These are phyloP conservation scores for Campylomormyrus numenius DNA, from an alignment of 2,113 vertebrate species.

Conservation along the genomic window DNA sequence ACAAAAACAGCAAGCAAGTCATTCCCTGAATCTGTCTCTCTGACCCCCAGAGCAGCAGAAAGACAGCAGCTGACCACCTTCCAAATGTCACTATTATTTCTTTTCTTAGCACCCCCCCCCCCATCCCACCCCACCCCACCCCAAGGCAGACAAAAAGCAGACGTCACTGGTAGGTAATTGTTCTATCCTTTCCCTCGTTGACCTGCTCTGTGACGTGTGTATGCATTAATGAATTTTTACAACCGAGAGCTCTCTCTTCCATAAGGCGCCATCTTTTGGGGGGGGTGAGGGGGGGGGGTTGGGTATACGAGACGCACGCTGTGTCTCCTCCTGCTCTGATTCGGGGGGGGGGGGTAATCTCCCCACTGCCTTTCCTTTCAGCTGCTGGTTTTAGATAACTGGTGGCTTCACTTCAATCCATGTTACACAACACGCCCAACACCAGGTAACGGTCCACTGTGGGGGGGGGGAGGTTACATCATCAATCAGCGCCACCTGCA, in stretches of 20 bases:
- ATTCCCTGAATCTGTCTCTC: neutral
- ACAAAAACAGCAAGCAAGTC: neutral
- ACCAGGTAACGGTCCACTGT: neutral
- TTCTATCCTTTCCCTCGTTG: slow-evolving; percentile 19
- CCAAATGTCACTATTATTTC: neutral
- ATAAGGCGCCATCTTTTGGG: slow-evolving; percentile 21
- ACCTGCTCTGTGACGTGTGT: slow-evolving; percentile 19
- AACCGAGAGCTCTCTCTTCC: slow-evolving; percentile 12
- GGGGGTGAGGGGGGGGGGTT: neutral
- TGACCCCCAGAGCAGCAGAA: slow-evolving; percentile 6
- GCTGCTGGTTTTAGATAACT: neutral
- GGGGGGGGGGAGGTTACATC: neutral
- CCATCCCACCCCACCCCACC: neutral
- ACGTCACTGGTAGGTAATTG: neutral
- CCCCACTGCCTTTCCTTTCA: neutral
- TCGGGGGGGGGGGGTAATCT: neutral
- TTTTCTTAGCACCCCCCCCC: neutral
- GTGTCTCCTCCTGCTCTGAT: neutral
- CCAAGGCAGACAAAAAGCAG: slow-evolving; percentile 17
- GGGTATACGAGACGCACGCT: neutral
- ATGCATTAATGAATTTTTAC: slow-evolving; percentile 27
- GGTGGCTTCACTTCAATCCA: neutral
- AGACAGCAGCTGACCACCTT: slow-evolving; percentile 8
- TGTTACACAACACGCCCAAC: neutral
- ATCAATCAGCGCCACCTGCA: neutral